These are phyloP conservation scores for Crocuta crocuta DNA, from an alignment of 2,113 vertebrate genomes.

Conservation along the genomic window DNA sequence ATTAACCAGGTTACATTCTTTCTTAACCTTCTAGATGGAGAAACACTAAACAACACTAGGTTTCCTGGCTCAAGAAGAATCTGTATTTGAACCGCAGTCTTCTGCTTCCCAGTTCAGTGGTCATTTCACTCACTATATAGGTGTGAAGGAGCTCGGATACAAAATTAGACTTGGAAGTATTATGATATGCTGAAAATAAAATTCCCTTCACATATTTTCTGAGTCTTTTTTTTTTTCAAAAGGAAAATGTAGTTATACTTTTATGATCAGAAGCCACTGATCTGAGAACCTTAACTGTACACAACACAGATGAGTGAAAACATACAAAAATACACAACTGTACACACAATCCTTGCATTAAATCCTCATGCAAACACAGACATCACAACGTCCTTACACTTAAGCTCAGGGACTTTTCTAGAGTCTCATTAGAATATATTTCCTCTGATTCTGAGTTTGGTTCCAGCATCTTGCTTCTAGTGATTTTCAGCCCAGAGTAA, in stretches of 20 bases:
- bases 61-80: not conserved
- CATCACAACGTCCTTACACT: not conserved
- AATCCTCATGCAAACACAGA: not conserved
- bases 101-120: not conserved
- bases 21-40: not conserved
- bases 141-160: not conserved
- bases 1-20: not conserved
- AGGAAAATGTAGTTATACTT: not conserved
- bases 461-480: not conserved
- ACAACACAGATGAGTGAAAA: not conserved
- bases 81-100: not conserved
- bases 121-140: not conserved
- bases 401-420: not conserved
- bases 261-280: not conserved
- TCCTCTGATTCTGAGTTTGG: not conserved
- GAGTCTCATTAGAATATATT: not conserved
- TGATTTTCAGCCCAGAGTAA: not conserved
- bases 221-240: not conserved
- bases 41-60: not conserved
- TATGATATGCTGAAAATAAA: slow-evolving; percentile 1
- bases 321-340: not conserved
- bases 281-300: not conserved
- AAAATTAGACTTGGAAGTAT: not conserved
- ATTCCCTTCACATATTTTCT: slow-evolving; percentile 13
- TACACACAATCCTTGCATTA: not conserved